A percentile compares a stretch with the other conserved stretches of the same genome.
Evolutionary conservation across 2,113 vertebrate genomes (phyloP).

Genomic region (Psittacula cyanocephala): DNA sequence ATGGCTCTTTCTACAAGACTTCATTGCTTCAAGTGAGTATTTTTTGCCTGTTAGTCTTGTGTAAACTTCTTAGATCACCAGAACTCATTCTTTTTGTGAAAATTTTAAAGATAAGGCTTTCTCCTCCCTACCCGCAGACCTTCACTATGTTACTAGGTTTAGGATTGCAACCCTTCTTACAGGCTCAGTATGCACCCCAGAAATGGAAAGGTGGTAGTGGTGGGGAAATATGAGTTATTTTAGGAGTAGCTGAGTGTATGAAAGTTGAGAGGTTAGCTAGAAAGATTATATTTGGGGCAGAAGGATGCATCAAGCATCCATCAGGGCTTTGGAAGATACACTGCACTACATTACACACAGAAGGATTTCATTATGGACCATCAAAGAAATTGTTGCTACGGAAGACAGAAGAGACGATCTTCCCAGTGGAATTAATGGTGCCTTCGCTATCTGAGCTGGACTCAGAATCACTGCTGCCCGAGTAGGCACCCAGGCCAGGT

Average conservation of each 20-base stretch:
- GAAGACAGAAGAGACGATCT: constrained; percentile 82
- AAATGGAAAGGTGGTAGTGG: background rate
- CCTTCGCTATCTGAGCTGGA: constrained; percentile 97
- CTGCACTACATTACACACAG: background rate
- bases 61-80: background rate
- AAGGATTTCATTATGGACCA: constrained; percentile 59
- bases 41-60: constrained; percentile 37
- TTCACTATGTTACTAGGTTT: background rate
- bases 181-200: background rate
- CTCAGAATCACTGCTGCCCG: constrained; percentile 95
- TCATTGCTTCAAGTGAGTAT: background rate
- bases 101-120: background rate
- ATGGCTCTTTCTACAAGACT: constrained; percentile 35
- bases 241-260: constrained; percentile 35
- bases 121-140: background rate
- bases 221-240: background rate
- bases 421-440: constrained; percentile 86
- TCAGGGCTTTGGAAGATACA: constrained; percentile 12
- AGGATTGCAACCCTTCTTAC: background rate
- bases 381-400: constrained; percentile 76
- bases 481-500: constrained; percentile 91
- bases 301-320: constrained; percentile 12
- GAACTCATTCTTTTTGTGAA: background rate
- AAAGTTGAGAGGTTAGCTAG: constrained; percentile 21
- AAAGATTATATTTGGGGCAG: constrained; percentile 36